Conservation (phyloP, 2,888 invertebrate species). For the Amorpha juglandis region DNA sequence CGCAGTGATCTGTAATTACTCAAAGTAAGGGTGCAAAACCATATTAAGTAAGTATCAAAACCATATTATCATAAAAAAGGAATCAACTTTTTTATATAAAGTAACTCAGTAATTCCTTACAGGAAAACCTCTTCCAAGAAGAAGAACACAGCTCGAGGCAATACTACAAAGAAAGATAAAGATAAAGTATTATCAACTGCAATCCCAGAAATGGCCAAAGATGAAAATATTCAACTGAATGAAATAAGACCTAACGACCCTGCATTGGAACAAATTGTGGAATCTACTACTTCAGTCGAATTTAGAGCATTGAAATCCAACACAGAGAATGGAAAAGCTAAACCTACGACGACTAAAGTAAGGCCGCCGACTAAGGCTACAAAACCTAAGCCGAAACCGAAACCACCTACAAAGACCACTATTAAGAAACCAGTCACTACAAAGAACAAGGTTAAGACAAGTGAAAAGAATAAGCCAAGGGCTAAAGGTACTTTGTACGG, state of each 20-base stretch:
- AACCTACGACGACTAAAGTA: constrained; percentile 58
- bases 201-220: constrained; percentile 51
- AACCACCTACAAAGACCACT: constrained; percentile 67
- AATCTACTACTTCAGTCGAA: constrained; percentile 38
- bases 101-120: neutral
- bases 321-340: constrained; percentile 67
- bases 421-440: constrained; percentile 62
- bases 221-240: constrained; percentile 48
- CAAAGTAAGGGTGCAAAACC: too few relatives aligned
- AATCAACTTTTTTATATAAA: neutral
- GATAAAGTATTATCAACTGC: constrained; percentile 51
- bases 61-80: neutral
- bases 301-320: constrained; percentile 62
- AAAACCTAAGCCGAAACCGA: constrained; percentile 66
- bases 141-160: constrained; percentile 70
- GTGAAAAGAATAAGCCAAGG: constrained; percentile 82
- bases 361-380: constrained; percentile 53
- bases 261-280: constrained; percentile 39
- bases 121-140: constrained; percentile 72
- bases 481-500: constrained; percentile 92
- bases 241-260: constrained; percentile 50
- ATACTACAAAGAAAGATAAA: constrained; percentile 50
- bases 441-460: constrained; percentile 72
- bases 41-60: constrained; percentile 9
- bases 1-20: too few relatives aligned